Evolutionary conservation across 1,140 invertebrate species (phyloP).

Genomic region (Neuroterus valhalla): DNA sequence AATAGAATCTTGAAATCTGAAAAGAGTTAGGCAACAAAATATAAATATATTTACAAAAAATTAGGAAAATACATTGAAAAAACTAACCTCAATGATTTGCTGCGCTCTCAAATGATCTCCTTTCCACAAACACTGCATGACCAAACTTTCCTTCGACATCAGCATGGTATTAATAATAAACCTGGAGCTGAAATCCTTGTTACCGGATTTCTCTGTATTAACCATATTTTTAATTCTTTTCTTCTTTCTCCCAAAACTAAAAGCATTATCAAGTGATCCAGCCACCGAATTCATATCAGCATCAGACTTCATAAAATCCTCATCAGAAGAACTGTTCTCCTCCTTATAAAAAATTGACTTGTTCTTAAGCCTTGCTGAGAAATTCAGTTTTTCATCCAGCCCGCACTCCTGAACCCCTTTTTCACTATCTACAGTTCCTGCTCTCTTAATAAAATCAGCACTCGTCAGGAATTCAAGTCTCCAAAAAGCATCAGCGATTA

Average conservation of each 20-base stretch:
- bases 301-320: conserved; percentile 56
- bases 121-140: conserved; percentile 67
- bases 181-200: conserved; percentile 41
- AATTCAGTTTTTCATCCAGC: conserved; percentile 45
- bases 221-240: conserved; percentile 45
- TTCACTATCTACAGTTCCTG: conserved; percentile 36
- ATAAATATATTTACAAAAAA: too few relatives aligned
- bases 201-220: conserved; percentile 26
- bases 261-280: conserved; percentile 43
- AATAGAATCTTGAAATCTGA: too few relatives aligned
- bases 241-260: conserved; percentile 43
- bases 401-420: not conserved
- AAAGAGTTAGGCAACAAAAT: too few relatives aligned
- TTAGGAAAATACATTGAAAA: too few relatives aligned
- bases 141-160: conserved; percentile 61
- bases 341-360: conserved; percentile 58
- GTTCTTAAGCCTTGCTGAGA: conserved; percentile 38
- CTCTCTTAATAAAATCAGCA: conserved; percentile 52
- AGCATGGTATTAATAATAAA: conserved; percentile 65
- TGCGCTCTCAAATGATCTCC: conserved; percentile 60
- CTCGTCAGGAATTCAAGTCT: conserved; percentile 61
- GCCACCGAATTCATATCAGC: conserved; percentile 57
- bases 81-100: conserved; percentile 63
- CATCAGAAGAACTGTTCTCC: conserved; percentile 53
- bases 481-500: conserved; percentile 61